Evolutionary conservation across 1,140 invertebrate species (phyloP), one percentile per base, ranked within the genome.

Genomic region (Tribolium castaneum): DNA sequence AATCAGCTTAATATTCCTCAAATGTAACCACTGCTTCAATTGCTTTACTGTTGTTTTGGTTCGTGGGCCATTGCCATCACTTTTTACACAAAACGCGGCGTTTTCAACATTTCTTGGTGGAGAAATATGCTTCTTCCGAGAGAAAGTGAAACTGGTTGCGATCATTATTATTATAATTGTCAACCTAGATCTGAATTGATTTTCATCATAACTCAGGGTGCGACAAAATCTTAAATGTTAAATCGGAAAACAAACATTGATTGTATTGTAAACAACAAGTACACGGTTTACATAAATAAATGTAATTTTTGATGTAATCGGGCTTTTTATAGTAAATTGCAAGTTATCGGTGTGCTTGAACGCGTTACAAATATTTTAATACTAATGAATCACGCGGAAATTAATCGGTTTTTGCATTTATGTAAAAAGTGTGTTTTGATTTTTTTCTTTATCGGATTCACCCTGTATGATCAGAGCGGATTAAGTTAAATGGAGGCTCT

Each of bases 291-390:
- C 54, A 59, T 59, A 19, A 59, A 25, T 59, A 25, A 59, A 59
- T 59, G 39, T n/a, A 45, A 45, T 45, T 45, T 59, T 59, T 22
- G 54, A 25, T 59, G 13, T 59, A 59, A 59, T 59, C 54, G 25
- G 10, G 9, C 54, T 59, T 59, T 59, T 59, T 59, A 22, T 59
- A 59, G 19, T 10, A 59, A 59, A 59, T 30, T 22, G 10, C 22
- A 25, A 59, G 25, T 52, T 59, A 30, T 66, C 59, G 59, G 59
- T 35, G 30, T 34, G 30, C 6, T 66, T 66, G 13, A 35, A 66
- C 59, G 59, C 12, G 4, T 25, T n/a, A 39, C 25, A 66, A 66
- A 66, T 66, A 66, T 35, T 35, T 66, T 66, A 66, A 66, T 66
- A 66, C 3, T 66, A 66, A 66, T 66, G 22, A 66, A 66, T 14